phyloP scores from a whole-genome alignment of 2,113 vertebrate species.

The Lycocorax pyrrhopterus region DNA sequence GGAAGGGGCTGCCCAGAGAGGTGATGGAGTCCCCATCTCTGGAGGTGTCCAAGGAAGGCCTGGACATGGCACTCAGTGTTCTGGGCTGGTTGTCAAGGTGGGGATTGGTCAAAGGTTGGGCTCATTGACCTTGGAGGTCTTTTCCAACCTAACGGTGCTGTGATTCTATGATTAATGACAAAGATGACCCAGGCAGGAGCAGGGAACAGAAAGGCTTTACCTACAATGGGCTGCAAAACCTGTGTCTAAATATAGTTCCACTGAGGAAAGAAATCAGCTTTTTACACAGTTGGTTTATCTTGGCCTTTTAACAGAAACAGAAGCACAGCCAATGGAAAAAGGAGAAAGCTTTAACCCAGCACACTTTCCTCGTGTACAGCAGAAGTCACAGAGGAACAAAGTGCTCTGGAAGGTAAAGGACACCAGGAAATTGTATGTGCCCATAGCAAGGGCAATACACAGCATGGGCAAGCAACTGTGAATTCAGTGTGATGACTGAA shows the following conservation, averaged over 20 bases:
- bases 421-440: background rate
- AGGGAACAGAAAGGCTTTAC: background rate
- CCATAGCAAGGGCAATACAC: background rate
- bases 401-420: background rate
- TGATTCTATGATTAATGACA: background rate
- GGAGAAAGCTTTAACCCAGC: background rate
- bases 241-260: background rate
- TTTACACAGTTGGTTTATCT: background rate
- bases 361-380: background rate
- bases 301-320: background rate
- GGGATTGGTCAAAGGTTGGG: background rate
- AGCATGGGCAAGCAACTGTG: background rate
- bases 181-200: background rate
- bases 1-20: background rate
- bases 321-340: background rate
- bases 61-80: background rate
- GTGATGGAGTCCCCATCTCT: background rate
- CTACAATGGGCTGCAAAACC: background rate
- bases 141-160: background rate
- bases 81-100: background rate
- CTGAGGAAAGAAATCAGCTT: background rate
- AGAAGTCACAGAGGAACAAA: background rate
- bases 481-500: background rate
- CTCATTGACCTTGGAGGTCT: background rate
- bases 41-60: background rate